Conservation (phyloP, 2,888 invertebrate genomes). For the Sinelater perroti region DNA sequence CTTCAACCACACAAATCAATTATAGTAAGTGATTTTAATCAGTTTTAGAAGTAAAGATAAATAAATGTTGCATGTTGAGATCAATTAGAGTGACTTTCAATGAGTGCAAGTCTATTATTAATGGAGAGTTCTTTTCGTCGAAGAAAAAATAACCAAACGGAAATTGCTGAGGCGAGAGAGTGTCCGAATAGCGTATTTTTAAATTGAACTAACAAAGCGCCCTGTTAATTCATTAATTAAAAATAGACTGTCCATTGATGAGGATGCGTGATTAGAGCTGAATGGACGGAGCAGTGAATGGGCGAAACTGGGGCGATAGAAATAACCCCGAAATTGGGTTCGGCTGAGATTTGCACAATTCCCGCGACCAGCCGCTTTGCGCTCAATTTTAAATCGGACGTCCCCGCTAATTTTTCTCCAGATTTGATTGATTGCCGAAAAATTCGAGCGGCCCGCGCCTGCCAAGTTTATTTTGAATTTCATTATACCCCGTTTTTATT, state of each 20-base stretch:
- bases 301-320: not conserved
- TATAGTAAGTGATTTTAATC: too few relatives aligned
- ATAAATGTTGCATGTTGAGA: too few relatives aligned
- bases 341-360: not conserved
- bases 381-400: not conserved
- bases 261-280: not conserved
- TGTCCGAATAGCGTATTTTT: too few relatives aligned
- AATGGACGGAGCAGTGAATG: not conserved
- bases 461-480: constrained; percentile 28
- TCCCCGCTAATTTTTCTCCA: not conserved
- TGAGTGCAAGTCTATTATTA: too few relatives aligned
- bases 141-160: too few relatives aligned
- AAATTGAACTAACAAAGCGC: not conserved
- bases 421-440: constrained; percentile 1
- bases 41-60: too few relatives aligned
- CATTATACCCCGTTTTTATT: constrained; percentile 26
- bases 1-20: too few relatives aligned
- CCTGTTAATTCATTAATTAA: not conserved
- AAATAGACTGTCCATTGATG: constrained; percentile 1
- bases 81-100: too few relatives aligned
- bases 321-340: not conserved
- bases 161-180: too few relatives aligned
- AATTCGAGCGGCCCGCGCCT: too few relatives aligned
- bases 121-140: too few relatives aligned
- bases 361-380: too few relatives aligned